phyloP scores from a whole-genome alignment of 2,888 invertebrate genomes.

The Scaptomyza polygonia region DNA sequence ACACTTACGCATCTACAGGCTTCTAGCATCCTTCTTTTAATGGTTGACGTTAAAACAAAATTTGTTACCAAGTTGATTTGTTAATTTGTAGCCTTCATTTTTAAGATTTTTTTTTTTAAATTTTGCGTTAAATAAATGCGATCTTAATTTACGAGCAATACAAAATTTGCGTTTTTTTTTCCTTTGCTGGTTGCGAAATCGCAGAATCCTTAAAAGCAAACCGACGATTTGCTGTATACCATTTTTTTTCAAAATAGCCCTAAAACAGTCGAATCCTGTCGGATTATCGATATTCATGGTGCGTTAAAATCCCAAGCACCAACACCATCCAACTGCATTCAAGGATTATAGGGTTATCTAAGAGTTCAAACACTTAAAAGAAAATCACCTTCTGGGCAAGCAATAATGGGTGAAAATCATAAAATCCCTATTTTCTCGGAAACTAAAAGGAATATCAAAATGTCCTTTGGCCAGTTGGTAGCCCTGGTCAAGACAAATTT shows the following conservation, averaged over 20 bases:
- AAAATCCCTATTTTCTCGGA: too few species aligned
- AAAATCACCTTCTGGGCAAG: background rate
- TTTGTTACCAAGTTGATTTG: background rate
- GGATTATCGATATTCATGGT: too few species aligned
- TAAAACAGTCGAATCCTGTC: too few species aligned
- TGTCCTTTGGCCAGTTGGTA: too few species aligned
- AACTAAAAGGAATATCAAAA: too few species aligned
- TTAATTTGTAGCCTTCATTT: constrained; percentile 2
- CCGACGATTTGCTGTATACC: too few species aligned
- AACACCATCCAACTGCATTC: background rate
- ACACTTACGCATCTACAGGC: too few species aligned
- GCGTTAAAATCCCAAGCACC: background rate
- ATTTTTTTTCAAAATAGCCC: too few species aligned
- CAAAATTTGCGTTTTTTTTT: constrained; percentile 1
- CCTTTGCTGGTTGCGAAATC: background rate
- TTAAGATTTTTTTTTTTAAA: constrained; percentile 6
- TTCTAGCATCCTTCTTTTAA: background rate
- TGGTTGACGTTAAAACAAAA: background rate
- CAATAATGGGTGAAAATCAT: too few species aligned
- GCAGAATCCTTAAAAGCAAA: too few species aligned
- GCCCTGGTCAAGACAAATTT: too few species aligned
- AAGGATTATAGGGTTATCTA: background rate
- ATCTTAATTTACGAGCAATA: constrained; percentile 32
- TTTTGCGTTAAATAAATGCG: constrained; percentile 38
- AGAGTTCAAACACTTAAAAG: background rate